phyloP scores from a whole-genome alignment of 2,113 vertebrate genomes.

The Callospermophilus lateralis region DNA sequence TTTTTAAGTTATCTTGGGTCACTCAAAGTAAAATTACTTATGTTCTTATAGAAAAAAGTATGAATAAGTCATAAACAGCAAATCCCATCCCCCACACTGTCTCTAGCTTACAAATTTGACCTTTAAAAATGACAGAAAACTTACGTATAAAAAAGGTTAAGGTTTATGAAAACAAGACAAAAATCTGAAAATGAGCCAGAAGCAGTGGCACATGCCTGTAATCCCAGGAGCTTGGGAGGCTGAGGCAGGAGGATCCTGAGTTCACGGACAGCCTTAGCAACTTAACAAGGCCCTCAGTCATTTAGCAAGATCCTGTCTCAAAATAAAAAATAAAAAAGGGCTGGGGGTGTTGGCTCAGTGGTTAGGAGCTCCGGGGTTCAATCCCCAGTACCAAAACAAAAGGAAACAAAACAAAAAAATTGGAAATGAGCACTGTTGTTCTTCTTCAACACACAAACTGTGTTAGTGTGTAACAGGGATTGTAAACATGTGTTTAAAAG shows the following conservation, averaged over 20 bases:
- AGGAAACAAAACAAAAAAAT: too few species aligned
- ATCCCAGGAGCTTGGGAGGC: too few species aligned
- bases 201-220: too few species aligned
- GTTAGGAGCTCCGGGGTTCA: too few species aligned
- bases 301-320: too few species aligned
- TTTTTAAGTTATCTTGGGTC: background rate
- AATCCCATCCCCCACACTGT: background rate
- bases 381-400: too few species aligned
- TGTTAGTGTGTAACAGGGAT: background rate
- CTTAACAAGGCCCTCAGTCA: too few species aligned
- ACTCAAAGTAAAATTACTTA: background rate
- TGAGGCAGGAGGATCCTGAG: too few species aligned
- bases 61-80: background rate
- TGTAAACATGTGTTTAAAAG: background rate
- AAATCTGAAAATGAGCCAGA: background rate
- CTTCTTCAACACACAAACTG: background rate
- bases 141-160: background rate
- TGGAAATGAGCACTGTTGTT: background rate
- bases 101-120: background rate
- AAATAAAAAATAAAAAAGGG: too few species aligned
- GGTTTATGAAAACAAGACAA: background rate
- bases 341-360: too few species aligned
- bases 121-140: background rate
- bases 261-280: too few species aligned
- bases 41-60: background rate